phyloP scores from a whole-genome alignment of 2,113 vertebrate genomes.

The Campylorhamphus procurvoides region DNA sequence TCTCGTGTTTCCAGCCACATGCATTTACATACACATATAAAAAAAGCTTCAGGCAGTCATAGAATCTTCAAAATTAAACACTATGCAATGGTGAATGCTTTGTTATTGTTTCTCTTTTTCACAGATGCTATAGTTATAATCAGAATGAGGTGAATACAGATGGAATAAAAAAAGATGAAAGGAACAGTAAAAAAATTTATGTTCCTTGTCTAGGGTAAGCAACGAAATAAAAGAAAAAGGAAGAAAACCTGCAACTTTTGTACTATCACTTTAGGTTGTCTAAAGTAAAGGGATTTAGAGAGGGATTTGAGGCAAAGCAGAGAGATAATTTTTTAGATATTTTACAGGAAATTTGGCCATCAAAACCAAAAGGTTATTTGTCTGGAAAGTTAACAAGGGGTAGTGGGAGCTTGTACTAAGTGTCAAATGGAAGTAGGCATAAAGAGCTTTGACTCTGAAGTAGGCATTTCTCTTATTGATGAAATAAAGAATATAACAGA shows the following conservation, averaged over 20 bases:
- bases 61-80: background rate
- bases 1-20: background rate
- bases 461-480: background rate
- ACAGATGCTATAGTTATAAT: background rate
- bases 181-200: background rate
- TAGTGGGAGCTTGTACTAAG: background rate
- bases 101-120: background rate
- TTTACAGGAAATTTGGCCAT: background rate
- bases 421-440: background rate
- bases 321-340: background rate
- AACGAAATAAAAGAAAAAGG: background rate
- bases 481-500: background rate
- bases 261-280: background rate
- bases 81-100: background rate
- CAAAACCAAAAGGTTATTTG: background rate
- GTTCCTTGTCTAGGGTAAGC: background rate
- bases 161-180: background rate
- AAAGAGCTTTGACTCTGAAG: background rate
- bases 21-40: background rate
- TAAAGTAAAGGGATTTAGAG: background rate
- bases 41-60: background rate
- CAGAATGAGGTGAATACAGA: background rate
- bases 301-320: background rate
- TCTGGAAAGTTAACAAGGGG: background rate
- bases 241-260: background rate